Evolutionary conservation across 2,888 invertebrate genomes (phyloP), one percentile per base, ranked within the genome.

Genomic region (Omphaloscelis lunosa): DNA sequence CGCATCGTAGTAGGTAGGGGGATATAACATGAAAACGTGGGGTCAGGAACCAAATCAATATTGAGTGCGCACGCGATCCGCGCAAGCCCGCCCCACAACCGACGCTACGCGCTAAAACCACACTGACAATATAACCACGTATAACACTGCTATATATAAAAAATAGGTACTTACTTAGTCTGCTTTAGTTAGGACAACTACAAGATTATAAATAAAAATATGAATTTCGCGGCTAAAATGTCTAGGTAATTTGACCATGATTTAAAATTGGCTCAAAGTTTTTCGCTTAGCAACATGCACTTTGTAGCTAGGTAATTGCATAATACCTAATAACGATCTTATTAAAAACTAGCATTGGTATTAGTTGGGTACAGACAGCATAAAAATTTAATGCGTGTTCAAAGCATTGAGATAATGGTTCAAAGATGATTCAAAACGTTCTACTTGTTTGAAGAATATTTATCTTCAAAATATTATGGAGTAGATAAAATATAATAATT

Each of bases 31-130:
- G 80, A 79, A 85, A 83, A 80, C 83, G 86, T 80, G 89, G 93
- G 93, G 91, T 89, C 80, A 87, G 81, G 81, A 80, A 86, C 85
- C 89, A 93, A 93, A 95, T 95, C 95, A 93, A 95, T 95, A 95
- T 76, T 77, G 90, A 89, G 93, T 95, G 95, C 95, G 95, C 95
- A 95, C 95, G 95, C 95, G 95, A 94, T 95, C 92, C 88, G 91
- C 92, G 91, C 92, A 89, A 90, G 86, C 87, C 87, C 88, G 85
- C 82, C 87, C 83, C 79, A 75, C 71, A 27, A 39, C 75, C 68
- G 68, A 68, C 80, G 79, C 75, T 41, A 45, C 63, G 41, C 53
- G 73, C 62, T 73, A 71, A 65, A 69, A 77, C 20, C 58, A 58
- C 53, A 41, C 61, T 65, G 61, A 72, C 34, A 72, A 81, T 69